These are phyloP conservation scores for Hirtodrosophila confusa DNA, from an alignment of 2,888 invertebrate genomes.

Conservation along the genomic window DNA sequence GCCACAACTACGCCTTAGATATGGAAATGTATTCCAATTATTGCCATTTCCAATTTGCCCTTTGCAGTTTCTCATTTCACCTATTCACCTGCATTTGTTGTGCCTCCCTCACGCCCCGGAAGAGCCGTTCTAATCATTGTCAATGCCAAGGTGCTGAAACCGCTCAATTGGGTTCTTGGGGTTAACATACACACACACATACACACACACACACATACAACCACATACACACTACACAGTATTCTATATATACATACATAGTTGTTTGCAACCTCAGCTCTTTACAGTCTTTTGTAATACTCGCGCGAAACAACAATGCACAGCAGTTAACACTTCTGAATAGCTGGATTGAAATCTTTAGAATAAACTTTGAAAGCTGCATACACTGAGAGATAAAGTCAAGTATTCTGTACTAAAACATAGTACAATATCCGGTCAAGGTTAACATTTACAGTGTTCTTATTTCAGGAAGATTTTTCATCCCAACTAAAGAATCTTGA, in stretches of 20 bases:
- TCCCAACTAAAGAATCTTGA: no score
- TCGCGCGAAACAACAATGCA: not conserved
- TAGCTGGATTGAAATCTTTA: not conserved
- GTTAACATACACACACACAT: not conserved
- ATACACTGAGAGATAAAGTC: no score
- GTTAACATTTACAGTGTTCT: no score
- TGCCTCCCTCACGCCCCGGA: conserved; percentile 7
- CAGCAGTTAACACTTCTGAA: not conserved
- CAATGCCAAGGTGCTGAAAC: conserved; percentile 25
- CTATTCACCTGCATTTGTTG: conserved; percentile 34
- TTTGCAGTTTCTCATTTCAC: conserved; percentile 5
- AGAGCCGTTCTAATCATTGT: conserved; percentile 23
- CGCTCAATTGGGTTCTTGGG: conserved; percentile 16
- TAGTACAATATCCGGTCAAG: no score
- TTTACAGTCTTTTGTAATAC: not conserved
- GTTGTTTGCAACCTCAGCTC: not conserved
- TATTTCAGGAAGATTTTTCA: no score
- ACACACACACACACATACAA: no score
- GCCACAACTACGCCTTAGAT: conserved; percentile 38
- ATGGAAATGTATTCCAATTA: conserved; percentile 24
- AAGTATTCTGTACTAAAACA: no score
- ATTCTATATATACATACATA: conserved; percentile 1
- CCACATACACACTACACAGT: not conserved
- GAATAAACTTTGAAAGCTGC: not conserved
- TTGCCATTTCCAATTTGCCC: conserved; percentile 25